Conservation (phyloP, 2,888 invertebrate genomes). For the Tanypteryx hageni region DNA sequence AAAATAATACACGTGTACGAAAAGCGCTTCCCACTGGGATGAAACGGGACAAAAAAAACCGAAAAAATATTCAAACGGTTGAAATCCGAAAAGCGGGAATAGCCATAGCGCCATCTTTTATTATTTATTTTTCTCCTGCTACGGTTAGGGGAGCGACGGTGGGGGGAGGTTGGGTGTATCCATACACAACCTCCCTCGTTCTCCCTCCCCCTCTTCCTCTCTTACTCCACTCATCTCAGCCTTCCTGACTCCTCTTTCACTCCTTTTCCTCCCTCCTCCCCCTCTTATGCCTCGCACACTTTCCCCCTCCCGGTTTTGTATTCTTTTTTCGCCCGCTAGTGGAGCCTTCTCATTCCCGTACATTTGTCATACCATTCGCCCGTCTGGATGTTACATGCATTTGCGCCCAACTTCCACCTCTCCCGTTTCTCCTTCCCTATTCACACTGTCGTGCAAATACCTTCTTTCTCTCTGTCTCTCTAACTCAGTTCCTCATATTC, state of each 20-base stretch:
- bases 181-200: conserved; percentile 15
- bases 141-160: neutral
- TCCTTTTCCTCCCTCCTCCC: neutral
- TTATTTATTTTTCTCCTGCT: neutral
- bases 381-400: conserved; percentile 5
- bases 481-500: neutral
- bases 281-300: neutral
- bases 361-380: conserved; percentile 31
- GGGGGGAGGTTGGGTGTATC: neutral
- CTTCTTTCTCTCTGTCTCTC: neutral
- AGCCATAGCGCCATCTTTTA: neutral
- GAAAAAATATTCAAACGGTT: conserved; percentile 10
- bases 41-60: neutral
- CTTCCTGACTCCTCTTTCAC: neutral
- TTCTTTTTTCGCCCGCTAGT: neutral
- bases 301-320: neutral
- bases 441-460: conserved; percentile 21
- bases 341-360: conserved; percentile 21
- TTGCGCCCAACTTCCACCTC: neutral
- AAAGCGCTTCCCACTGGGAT: conserved; percentile 19
- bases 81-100: conserved; percentile 21
- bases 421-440: neutral
- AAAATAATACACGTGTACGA: neutral
- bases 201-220: neutral
- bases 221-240: neutral